Conservation (phyloP, 2,113 vertebrate species). For the Sturnus vulgaris region DNA sequence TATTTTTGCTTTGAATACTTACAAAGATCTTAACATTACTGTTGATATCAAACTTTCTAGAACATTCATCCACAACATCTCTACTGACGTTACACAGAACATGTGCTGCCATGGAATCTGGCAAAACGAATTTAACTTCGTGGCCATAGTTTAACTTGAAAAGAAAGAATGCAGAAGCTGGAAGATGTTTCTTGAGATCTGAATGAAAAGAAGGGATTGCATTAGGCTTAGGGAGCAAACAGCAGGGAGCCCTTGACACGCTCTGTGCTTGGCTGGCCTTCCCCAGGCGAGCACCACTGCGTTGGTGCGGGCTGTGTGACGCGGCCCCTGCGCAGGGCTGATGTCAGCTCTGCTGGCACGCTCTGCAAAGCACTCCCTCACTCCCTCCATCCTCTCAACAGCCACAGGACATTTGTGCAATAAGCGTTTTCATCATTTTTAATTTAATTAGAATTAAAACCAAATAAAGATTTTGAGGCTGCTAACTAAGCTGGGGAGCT, state of each 20-base stretch:
- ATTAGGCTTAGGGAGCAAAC: not conserved
- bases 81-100: not conserved
- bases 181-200: not conserved
- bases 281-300: fast-evolving
- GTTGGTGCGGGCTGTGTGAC: not conserved
- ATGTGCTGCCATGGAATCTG: fast-evolving
- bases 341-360: not conserved
- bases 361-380: not conserved
- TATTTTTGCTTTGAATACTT: not conserved
- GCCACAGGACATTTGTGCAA: not conserved
- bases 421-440: not conserved
- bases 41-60: not conserved
- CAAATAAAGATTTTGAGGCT: not conserved
- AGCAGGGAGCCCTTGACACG: not conserved
- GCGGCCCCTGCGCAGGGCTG: not conserved
- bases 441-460: not conserved
- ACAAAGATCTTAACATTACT: not conserved
- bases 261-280: not conserved
- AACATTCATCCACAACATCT: not conserved
- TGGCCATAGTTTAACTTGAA: not conserved
- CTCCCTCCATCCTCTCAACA: not conserved
- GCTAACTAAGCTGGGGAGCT: not conserved
- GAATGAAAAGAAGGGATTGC: not conserved
- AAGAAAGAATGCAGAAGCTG: not conserved
- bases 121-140: not conserved